Conservation (phyloP, 1,140 invertebrate species). For the Stenopsyche tienmushanensis region DNA sequence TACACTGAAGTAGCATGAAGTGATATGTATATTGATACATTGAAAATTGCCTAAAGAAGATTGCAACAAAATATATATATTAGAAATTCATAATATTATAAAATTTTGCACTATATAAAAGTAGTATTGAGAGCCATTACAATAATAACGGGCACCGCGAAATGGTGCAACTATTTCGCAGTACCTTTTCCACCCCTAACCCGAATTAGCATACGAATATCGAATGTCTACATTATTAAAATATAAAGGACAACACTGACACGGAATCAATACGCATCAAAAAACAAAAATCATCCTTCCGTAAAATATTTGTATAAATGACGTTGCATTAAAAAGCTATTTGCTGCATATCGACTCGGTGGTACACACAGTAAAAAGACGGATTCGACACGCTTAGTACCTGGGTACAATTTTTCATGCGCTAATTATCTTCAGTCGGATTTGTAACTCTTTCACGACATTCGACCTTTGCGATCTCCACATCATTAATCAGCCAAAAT, state of each 20-base stretch:
- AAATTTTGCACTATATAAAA: too few relatives aligned
- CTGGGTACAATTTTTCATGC: slow-evolving; percentile 16
- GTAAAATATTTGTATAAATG: slow-evolving; percentile 41
- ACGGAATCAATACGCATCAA: slow-evolving; percentile 21
- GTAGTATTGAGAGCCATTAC: too few relatives aligned
- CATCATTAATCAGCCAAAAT: too few relatives aligned
- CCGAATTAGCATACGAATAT: slow-evolving; percentile 20
- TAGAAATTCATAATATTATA: too few relatives aligned
- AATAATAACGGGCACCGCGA: too few relatives aligned
- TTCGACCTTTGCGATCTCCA: background rate
- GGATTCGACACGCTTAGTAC: slow-evolving; percentile 23
- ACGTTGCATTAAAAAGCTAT: slow-evolving; percentile 38
- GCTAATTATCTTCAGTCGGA: slow-evolving; percentile 11
- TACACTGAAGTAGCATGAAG: too few relatives aligned
- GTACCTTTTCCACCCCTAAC: background rate
- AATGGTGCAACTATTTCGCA: slow-evolving; percentile 20
- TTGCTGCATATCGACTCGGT: slow-evolving; percentile 14
- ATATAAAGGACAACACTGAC: slow-evolving; percentile 26
- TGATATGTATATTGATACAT: too few relatives aligned
- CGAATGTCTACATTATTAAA: slow-evolving; percentile 20
- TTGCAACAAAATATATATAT: too few relatives aligned
- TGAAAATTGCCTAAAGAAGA: too few relatives aligned
- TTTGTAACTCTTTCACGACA: background rate
- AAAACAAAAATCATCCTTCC: slow-evolving; percentile 32
- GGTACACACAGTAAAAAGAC: background rate